Evolutionary conservation across 2,888 invertebrate species (phyloP), one percentile per base, ranked within the genome.

Genomic region (Morpho deidamia): DNA sequence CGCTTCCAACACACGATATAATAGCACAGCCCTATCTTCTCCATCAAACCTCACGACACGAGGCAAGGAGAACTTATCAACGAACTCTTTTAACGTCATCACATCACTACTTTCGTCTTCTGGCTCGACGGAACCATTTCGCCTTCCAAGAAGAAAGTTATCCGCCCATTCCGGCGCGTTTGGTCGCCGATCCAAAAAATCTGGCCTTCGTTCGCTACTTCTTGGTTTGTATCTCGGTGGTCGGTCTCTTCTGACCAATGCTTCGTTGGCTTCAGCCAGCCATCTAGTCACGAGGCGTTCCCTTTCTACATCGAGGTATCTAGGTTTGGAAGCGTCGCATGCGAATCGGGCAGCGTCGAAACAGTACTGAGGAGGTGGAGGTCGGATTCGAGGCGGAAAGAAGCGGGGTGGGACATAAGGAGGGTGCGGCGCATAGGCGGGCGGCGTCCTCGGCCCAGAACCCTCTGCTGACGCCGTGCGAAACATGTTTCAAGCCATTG

Each of bases 1-100:
- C 57, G 92, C 92, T 67, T 92, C 91, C 67, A 93, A 82, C 64
- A 92, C 92, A 65, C 92, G 85, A 70, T 92, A 93, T 70, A 93
- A 76, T 61, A 93, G 81, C 74, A 93, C 85, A 53, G 93, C 91
- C 71, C 91, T 90, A 56, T 91, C 90, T 62, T 88, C 85, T 47
- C 90, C 90, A 48, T 89, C 91, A 39, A 92, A 85, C 67, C 88
- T 82, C 64, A 92, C 92, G 32, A 92, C 91, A 55, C 92, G 83
- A 7, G 92, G 92, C 61, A 92, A 74, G 32, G 92, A 91, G 69
- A 92, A 92, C 76, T 91, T 88, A 68, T 92, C 92, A 68, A 92
- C 85, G 72, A 92, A 92, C 67, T 92, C 92, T 65, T 91, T 89
- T 41, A 90, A 74, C 7, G 85, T 80, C 79, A 90, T 80, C 71